Evolutionary conservation across 1,140 invertebrate species (phyloP).

Genomic region (Thaumetopoea pityocampa): DNA sequence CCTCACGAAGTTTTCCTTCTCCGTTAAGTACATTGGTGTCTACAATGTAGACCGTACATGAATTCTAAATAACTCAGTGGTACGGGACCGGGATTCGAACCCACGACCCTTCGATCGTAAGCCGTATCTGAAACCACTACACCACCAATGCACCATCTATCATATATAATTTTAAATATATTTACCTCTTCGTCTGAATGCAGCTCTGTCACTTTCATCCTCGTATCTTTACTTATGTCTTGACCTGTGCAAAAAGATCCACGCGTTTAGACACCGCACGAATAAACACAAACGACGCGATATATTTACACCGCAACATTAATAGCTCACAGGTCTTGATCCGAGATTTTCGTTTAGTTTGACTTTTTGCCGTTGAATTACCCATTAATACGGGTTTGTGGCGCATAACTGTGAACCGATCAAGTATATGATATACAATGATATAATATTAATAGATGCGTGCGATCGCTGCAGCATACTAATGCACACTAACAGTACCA

Average conservation of each 20-base stretch:
- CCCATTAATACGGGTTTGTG: constrained; percentile 44
- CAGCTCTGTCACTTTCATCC: constrained; percentile 72
- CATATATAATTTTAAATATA: constrained; percentile 1
- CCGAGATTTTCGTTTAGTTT: constrained; percentile 40
- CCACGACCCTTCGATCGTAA: no score
- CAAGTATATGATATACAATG: constrained; percentile 30
- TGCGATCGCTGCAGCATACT: constrained; percentile 41
- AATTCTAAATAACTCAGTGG: no score
- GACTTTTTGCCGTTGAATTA: constrained; percentile 49
- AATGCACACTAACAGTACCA: constrained; percentile 54
- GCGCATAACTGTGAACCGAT: constrained; percentile 45
- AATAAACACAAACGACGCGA: constrained; percentile 40
- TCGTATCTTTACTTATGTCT: constrained; percentile 75
- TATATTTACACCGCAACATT: constrained; percentile 24
- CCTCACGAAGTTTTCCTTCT: no score
- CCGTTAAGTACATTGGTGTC: no score
- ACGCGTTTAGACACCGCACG: constrained; percentile 40
- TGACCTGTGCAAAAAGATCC: constrained; percentile 72
- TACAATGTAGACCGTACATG: no score
- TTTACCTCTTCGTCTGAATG: constrained; percentile 69
- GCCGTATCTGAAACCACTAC: no score
- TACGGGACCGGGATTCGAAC: no score
- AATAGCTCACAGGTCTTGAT: constrained; percentile 53
- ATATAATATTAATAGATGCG: constrained; percentile 27
- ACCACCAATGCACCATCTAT: no score